Base-by-base conservation (phyloP, 2,113 vertebrate genomes). In the Melanotaenia duboulayi region DNA sequence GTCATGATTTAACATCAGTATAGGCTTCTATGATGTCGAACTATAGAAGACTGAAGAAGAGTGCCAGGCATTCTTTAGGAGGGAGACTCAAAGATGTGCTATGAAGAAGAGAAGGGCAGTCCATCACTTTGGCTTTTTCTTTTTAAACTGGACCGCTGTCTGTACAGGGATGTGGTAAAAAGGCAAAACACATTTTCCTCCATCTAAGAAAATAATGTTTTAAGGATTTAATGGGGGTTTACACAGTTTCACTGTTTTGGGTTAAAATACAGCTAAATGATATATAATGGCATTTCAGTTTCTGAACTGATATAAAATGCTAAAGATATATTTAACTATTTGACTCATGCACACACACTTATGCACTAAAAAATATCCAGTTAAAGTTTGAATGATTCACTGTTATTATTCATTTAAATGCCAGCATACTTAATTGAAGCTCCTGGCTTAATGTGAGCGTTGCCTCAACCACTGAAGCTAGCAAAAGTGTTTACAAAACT, bases 41-140 rank as follows among this genome's bases (percentile, higher is more conserved):
- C n/a, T n/a, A n/a, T n/a, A n/a, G n/a, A n/a, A n/a, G n/a, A n/a
- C 17, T 52, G 66, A 74, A 65, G 54, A 19, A 51, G 12, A 74
- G n/a, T 52, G 20, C 52, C 67, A 25, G 46, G 6, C 11, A 37
- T 70, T 77, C 68, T 80, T 56, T 42, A 59, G 4, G 28, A 71
- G 12, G 42, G 37, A 39, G 24, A 56, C 22, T 28, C 56, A 69
- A 63, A 77, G 28, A 28, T 28, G 28, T 28, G 28, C 28, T 54
- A 20, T 56, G 22, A 50, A 35, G 54, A 63, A 42, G 59, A 71
- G 24, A 28, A 25, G 35, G n/a, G n/a, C 11, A 44, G 55, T 59
- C 58, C 32, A 57, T 65, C 62, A 62, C 23, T 51, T 20, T 55
- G 64, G 28, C 28, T 28, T 28, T 13, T 17, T 70, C 25, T 64